These are phyloP conservation scores for Cantharis nigra DNA, from an alignment of 2,888 invertebrate genomes.

Conservation along the genomic window DNA sequence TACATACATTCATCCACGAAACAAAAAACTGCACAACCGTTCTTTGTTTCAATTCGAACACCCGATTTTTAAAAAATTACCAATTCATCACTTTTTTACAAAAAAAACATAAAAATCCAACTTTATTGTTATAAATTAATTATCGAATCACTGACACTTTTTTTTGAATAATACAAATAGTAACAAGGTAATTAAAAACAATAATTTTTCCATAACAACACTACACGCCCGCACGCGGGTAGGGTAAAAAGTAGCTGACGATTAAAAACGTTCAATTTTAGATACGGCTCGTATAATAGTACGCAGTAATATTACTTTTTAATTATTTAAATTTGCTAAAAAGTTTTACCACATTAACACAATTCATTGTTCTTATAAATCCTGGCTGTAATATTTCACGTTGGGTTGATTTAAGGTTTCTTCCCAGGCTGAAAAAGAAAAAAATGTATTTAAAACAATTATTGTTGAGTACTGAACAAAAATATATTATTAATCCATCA, in stretches of 20 bases:
- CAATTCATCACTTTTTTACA: neutral
- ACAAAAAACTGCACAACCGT: neutral
- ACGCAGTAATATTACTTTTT: neutral
- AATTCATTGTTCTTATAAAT: slow-evolving; percentile 48
- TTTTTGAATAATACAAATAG: neutral
- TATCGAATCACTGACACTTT: neutral
- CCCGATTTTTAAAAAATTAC: neutral
- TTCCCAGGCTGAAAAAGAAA: slow-evolving; percentile 71
- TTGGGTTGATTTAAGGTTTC: slow-evolving; percentile 63
- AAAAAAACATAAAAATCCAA: neutral
- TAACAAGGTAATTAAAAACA: neutral
- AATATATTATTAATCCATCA: neutral
- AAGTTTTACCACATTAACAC: slow-evolving; percentile 3
- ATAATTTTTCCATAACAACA: neutral
- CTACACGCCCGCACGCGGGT: neutral
- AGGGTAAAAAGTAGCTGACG: neutral
- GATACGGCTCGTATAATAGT: neutral
- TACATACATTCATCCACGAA: neutral
- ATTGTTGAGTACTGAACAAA: too few relatives aligned
- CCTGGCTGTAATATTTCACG: slow-evolving; percentile 64
- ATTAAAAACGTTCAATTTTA: slow-evolving; percentile 5
- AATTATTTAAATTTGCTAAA: slow-evolving; percentile 25
- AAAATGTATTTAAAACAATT: slow-evolving; percentile 1
- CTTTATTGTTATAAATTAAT: neutral
- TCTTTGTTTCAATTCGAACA: neutral